Evolutionary conservation across 2,888 invertebrate genomes (phyloP).

Genomic region (Clostera curtula): DNA sequence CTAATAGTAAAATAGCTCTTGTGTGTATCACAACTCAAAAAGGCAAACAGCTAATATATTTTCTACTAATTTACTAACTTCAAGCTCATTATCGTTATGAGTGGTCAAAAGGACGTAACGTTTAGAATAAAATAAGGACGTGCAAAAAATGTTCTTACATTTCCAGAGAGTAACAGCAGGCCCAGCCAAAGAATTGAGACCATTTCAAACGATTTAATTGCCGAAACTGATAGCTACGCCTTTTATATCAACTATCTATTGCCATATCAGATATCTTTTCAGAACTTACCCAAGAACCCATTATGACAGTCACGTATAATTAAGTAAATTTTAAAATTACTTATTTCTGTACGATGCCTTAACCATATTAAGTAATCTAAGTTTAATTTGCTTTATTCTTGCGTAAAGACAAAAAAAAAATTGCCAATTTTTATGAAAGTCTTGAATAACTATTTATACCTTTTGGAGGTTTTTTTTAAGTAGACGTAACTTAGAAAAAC

Average conservation of each 20-base stretch:
- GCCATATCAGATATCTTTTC: constrained; percentile 20
- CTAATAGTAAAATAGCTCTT: too few relatives aligned
- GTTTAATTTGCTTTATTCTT: background rate
- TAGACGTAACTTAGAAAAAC: too few relatives aligned
- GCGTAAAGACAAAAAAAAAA: too few relatives aligned
- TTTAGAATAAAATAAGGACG: too few relatives aligned
- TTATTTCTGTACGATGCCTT: constrained; percentile 4
- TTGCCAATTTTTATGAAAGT: too few relatives aligned
- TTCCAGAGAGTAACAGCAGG: constrained; percentile 29
- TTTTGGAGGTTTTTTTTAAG: too few relatives aligned
- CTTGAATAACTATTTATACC: too few relatives aligned
- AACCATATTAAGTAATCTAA: constrained; percentile 2
- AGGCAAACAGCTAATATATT: too few relatives aligned
- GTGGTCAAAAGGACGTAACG: too few relatives aligned
- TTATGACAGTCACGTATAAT: constrained; percentile 23
- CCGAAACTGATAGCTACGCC: constrained; percentile 16
- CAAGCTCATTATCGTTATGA: too few relatives aligned
- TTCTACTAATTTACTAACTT: too few relatives aligned
- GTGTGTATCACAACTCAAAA: too few relatives aligned
- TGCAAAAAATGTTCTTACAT: constrained; percentile 33
- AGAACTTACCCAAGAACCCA: constrained; percentile 18
- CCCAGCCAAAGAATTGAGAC: constrained; percentile 33
- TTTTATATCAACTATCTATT: constrained; percentile 29
- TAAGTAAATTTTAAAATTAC: constrained; percentile 16
- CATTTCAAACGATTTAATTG: constrained; percentile 28